phyloP scores from a whole-genome alignment of 1,140 invertebrate species.

The Drosophila nannoptera region DNA sequence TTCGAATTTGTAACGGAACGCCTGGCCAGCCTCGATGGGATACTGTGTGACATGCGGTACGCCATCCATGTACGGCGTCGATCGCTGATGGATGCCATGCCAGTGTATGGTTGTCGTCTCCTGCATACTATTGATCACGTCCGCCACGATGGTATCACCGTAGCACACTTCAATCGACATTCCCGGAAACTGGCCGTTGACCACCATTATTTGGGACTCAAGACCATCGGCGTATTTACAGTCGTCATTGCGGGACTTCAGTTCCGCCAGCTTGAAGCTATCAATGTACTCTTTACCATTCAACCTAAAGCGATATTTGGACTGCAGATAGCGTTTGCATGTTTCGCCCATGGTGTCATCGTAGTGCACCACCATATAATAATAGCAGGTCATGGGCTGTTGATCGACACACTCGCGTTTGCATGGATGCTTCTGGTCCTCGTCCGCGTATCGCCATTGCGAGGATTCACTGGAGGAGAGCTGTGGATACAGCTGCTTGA shows the following conservation, averaged over 20 bases:
- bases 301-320: constrained; percentile 59
- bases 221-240: constrained; percentile 83
- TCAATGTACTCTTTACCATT: constrained; percentile 62
- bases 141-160: constrained; percentile 81
- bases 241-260: constrained; percentile 66
- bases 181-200: constrained; percentile 83
- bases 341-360: constrained; percentile 69
- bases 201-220: constrained; percentile 80
- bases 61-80: constrained; percentile 83
- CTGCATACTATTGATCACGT: constrained; percentile 81
- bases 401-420: constrained; percentile 60
- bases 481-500: constrained; percentile 66
- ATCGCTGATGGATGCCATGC: constrained; percentile 80
- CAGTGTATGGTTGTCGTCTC: constrained; percentile 81
- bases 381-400: constrained; percentile 73
- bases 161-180: constrained; percentile 81
- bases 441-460: constrained; percentile 62
- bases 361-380: constrained; percentile 75
- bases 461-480: constrained; percentile 46
- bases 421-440: constrained; percentile 65
- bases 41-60: constrained; percentile 87
- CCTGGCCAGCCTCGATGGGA: constrained; percentile 81
- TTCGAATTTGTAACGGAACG: constrained; percentile 81
- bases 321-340: constrained; percentile 64
- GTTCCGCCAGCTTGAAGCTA: constrained; percentile 34